Conservation (phyloP, 2,888 invertebrate species). For the Caenorhabditis sulstoni region DNA sequence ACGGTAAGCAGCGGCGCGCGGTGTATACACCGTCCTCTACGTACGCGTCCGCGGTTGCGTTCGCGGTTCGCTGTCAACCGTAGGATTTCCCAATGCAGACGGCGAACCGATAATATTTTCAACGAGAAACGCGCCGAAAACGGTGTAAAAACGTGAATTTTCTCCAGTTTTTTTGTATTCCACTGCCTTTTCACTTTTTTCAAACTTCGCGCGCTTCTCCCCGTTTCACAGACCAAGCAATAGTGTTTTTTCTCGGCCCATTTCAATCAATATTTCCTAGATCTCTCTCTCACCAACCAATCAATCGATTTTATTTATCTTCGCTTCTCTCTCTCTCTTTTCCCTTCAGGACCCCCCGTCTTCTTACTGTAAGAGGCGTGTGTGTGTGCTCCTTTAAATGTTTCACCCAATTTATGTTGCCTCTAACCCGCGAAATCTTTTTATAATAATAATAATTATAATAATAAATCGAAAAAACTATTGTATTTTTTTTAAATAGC, state of each 20-base stretch:
- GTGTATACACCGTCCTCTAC: too few relatives aligned
- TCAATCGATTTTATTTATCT: too few relatives aligned
- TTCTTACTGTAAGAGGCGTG: constrained; percentile 3
- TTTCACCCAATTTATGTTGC: too few relatives aligned
- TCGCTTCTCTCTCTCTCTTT: neutral
- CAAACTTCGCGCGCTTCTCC: constrained; percentile 19
- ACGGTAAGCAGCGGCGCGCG: too few relatives aligned
- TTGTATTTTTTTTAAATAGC: neutral
- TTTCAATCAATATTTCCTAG: constrained; percentile 8
- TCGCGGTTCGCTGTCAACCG: too few relatives aligned
- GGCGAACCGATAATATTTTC: neutral
- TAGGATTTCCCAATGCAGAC: too few relatives aligned
- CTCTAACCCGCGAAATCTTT: neutral
- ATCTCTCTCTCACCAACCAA: constrained; percentile 20
- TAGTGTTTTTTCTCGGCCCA: constrained; percentile 1
- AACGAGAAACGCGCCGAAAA: too few relatives aligned
- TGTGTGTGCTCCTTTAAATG: too few relatives aligned
- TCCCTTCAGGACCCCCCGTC: neutral
- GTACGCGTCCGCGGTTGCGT: too few relatives aligned
- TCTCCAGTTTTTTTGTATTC: constrained; percentile 3
- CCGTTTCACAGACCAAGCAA: constrained; percentile 45
- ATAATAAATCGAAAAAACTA: neutral
- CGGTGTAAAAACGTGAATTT: too few relatives aligned
- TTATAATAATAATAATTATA: neutral
- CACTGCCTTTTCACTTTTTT: constrained; percentile 40